Percentiles rank a stretch among this genome's conserved stretches.
phyloP scores from a whole-genome alignment of 1,140 invertebrate species.

The Lepidotrigona ventralis region DNA sequence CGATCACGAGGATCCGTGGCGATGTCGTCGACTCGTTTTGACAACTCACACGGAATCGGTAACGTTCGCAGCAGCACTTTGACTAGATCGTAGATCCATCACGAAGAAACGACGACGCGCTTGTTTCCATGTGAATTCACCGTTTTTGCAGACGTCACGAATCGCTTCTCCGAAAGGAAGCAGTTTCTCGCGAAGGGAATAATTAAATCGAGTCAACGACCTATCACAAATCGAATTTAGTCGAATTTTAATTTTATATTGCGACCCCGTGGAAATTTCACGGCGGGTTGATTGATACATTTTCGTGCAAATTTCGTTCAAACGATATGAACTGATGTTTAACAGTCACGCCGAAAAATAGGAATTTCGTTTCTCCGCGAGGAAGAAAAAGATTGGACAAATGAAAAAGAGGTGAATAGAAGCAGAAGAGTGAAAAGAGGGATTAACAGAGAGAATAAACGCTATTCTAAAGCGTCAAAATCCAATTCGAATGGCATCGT shows the following conservation, averaged over 20 bases:
- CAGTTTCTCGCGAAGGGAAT: conserved; percentile 43
- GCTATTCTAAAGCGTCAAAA: conserved; percentile 25
- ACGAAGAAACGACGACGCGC: neutral
- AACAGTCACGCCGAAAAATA: neutral
- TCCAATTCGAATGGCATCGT: conserved; percentile 23
- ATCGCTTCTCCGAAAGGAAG: conserved; percentile 41
- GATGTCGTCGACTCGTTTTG: neutral
- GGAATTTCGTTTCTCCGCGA: neutral
- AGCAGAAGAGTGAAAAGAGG: conserved; percentile 3
- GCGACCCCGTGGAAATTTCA: neutral
- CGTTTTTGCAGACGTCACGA: neutral
- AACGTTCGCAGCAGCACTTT: conserved; percentile 8
- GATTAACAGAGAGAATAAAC: conserved; percentile 15
- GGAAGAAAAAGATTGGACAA: neutral
- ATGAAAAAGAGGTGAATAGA: neutral
- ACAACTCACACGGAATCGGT: neutral
- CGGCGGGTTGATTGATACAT: neutral
- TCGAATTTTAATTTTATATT: neutral
- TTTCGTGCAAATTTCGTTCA: neutral
- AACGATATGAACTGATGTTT: neutral
- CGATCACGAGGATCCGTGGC: neutral
- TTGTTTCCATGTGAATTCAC: conserved; percentile 42
- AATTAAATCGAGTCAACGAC: conserved; percentile 40
- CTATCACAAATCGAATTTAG: neutral
- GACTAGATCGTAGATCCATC: conserved; percentile 21